These are phyloP conservation scores for Acrossocheilus wenchowensis DNA, from an alignment of 2,797 vertebrate species.

Conservation along the genomic window DNA sequence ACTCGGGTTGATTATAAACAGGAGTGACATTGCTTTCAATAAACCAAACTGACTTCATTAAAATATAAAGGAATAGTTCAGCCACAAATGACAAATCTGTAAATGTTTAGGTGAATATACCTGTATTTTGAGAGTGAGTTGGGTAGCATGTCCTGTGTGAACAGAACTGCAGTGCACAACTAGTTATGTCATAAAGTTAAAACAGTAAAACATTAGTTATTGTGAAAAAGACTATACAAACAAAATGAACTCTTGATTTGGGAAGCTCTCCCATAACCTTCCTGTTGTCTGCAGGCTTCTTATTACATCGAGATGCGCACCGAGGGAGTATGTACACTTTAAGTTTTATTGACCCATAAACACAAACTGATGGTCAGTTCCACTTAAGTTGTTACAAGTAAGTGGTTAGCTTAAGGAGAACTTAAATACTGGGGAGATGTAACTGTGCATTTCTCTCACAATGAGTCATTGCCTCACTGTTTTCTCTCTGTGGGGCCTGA, in stretches of 20 bases:
- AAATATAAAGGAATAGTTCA: not conserved
- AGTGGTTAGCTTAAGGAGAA: slow-evolving; percentile 22
- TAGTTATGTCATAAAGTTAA: not conserved
- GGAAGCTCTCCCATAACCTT: not conserved
- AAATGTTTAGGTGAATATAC: not conserved
- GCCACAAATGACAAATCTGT: not conserved
- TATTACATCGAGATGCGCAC: slow-evolving; percentile 5
- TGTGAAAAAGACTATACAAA: not conserved
- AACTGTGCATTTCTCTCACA: slow-evolving; percentile 12
- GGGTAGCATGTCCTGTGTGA: not conserved
- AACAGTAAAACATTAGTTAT: not conserved
- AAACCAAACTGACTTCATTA: not conserved
- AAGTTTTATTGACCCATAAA: slow-evolving; percentile 44
- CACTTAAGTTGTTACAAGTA: slow-evolving; percentile 16
- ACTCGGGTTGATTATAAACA: not conserved
- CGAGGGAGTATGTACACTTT: slow-evolving; percentile 13
- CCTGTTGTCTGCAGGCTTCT: slow-evolving; percentile 6
- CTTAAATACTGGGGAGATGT: slow-evolving; percentile 2
- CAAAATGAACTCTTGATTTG: not conserved
- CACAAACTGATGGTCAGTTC: slow-evolving; percentile 17
- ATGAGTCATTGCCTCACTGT: slow-evolving; percentile 10
- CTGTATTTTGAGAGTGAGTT: not conserved
- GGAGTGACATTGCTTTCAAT: not conserved
- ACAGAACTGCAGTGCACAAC: not conserved
- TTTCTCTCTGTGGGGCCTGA: slow-evolving; percentile 37